These are phyloP conservation scores for Cynocephalus volans DNA, from an alignment of 2,113 vertebrate genomes.

Conservation along the genomic window DNA sequence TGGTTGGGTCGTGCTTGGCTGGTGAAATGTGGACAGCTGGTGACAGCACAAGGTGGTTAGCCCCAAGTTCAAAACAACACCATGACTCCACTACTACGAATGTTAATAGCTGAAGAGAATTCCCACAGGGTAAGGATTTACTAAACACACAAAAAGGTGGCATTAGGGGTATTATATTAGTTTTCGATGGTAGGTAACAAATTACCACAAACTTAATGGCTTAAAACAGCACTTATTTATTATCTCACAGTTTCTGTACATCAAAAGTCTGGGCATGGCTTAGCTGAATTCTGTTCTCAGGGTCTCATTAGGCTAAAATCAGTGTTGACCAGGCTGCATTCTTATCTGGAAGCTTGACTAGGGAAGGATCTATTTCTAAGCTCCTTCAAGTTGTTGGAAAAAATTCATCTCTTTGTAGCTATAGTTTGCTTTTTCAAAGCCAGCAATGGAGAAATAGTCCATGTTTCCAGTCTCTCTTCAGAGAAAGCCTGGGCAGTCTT, in stretches of 20 bases:
- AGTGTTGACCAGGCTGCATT: neutral
- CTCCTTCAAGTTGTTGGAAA: neutral
- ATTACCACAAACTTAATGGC: neutral
- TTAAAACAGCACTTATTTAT: conserved; percentile 28
- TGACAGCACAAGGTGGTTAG: neutral
- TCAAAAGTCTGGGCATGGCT: neutral
- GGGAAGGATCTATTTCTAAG: neutral
- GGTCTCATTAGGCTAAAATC: conserved; percentile 21
- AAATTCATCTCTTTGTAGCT: conserved; percentile 40
- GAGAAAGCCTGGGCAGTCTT: neutral
- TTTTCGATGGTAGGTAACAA: neutral
- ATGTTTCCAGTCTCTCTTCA: neutral
- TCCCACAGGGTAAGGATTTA: neutral
- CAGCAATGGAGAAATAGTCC: neutral
- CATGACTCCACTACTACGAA: neutral
- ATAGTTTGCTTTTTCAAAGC: neutral
- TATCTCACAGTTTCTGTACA: neutral
- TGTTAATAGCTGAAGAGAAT: conserved; percentile 33
- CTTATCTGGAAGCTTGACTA: neutral
- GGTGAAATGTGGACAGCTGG: neutral
- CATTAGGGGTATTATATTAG: neutral
- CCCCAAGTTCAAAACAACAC: neutral
- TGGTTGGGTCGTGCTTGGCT: neutral
- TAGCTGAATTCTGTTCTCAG: neutral
- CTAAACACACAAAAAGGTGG: neutral